Conservation (phyloP, 2,888 invertebrate species). For the Timema podura region DNA sequence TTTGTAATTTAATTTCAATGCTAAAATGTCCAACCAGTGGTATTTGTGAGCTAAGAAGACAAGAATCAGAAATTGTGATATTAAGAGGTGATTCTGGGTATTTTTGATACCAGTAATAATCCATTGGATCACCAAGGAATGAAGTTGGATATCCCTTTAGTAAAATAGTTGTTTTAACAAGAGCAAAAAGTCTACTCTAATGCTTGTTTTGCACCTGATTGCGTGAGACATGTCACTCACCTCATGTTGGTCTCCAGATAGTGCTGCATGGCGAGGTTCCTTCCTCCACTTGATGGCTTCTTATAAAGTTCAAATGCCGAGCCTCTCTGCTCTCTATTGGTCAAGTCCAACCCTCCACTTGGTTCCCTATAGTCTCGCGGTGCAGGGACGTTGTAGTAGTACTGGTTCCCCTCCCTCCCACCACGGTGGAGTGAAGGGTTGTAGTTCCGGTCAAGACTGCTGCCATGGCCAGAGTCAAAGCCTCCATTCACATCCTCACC, state of each 20-base stretch:
- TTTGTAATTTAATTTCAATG: no score
- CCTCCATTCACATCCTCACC: conserved; percentile 35
- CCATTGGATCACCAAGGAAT: no score
- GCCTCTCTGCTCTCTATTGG: conserved; percentile 86
- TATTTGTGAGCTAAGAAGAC: no score
- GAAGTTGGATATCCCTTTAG: no score
- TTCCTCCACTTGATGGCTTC: conserved; percentile 62
- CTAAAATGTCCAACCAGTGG: no score
- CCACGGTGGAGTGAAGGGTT: conserved; percentile 35
- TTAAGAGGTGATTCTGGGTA: no score
- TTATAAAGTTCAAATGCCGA: conserved; percentile 94
- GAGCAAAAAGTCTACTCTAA: no score
- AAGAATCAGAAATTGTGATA: no score
- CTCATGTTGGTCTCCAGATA: conserved; percentile 40
- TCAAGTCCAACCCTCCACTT: conserved; percentile 59
- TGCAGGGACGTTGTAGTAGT: conserved; percentile 51
- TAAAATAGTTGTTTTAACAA: no score
- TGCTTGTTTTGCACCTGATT: no score
- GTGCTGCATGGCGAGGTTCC: conserved; percentile 36
- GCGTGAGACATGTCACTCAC: conserved; percentile 30
- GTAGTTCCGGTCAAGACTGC: conserved; percentile 49
- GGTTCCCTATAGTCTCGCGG: conserved; percentile 44
- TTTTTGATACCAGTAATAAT: no score
- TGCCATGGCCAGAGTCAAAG: conserved; percentile 48
- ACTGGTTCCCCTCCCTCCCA: no score